A percentile compares a stretch with the other conserved stretches of the same genome.
Conservation (phyloP, 2,113 vertebrate genomes). For the Callipepla squamata region DNA sequence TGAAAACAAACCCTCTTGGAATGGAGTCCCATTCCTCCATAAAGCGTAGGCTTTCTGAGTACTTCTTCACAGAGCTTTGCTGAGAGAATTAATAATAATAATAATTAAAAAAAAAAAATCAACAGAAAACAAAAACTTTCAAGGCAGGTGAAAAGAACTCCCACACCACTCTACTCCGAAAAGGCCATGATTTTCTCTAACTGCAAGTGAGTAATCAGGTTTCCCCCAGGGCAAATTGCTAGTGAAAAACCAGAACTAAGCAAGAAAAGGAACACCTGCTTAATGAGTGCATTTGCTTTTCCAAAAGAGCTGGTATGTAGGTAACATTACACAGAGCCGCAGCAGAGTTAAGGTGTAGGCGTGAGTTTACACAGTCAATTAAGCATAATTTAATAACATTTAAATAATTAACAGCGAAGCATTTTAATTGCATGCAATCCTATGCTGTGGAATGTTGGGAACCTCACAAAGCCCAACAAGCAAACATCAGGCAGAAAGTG, state of each 20-base stretch:
- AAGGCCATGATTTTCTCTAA: conserved; percentile 3
- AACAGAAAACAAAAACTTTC: not conserved
- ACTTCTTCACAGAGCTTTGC: not conserved
- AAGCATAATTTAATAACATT: conserved; percentile 43
- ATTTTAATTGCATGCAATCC: conserved; percentile 27
- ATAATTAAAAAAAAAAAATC: not conserved
- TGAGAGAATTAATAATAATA: not conserved
- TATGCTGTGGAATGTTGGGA: not conserved
- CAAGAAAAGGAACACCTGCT: not conserved
- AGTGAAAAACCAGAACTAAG: not conserved
- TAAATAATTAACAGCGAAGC: conserved; percentile 44
- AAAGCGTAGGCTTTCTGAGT: not conserved
- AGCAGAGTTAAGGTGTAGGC: conserved; percentile 3
- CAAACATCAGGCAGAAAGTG: not conserved
- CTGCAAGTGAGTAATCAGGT: conserved; percentile 27
- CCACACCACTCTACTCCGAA: not conserved
- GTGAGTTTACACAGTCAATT: conserved; percentile 12
- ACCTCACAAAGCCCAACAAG: not conserved
- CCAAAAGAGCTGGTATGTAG: not conserved
- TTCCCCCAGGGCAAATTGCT: not conserved
- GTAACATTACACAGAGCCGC: conserved; percentile 3
- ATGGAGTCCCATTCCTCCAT: not conserved
- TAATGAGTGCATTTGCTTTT: conserved; percentile 31
- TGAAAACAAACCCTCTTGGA: not conserved
- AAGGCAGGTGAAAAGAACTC: not conserved